Percentiles rank a stretch among this genome's conserved stretches.
These are phyloP conservation scores for Mionectes macconnelli DNA, from an alignment of 2,113 vertebrate genomes.

Conservation along the genomic window DNA sequence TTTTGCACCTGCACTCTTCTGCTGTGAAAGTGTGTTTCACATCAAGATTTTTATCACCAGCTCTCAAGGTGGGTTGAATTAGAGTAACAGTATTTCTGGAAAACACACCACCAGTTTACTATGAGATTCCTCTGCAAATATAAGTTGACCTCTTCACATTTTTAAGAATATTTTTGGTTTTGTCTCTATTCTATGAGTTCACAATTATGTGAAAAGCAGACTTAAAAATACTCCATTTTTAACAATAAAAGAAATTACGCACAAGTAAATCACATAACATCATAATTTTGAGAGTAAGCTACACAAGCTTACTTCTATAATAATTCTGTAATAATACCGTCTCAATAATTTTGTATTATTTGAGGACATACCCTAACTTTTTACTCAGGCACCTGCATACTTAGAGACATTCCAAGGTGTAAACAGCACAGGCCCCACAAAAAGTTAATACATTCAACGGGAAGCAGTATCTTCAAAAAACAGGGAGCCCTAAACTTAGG, in stretches of 20 bases:
- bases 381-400: neutral
- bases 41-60: constrained; percentile 10
- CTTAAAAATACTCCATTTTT: neutral
- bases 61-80: neutral
- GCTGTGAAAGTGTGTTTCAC: neutral
- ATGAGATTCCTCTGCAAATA: neutral
- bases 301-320: neutral
- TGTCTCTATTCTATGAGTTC: neutral
- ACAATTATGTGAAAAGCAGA: neutral
- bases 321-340: neutral
- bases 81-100: neutral
- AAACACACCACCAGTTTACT: neutral
- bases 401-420: neutral
- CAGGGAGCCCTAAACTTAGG: neutral
- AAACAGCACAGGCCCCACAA: neutral
- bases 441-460: neutral
- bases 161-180: neutral
- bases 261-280: neutral
- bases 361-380: neutral
- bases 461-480: neutral
- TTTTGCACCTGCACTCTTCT: constrained; percentile 48
- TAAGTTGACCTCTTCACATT: neutral
- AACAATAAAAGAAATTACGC: neutral
- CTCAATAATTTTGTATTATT: neutral
- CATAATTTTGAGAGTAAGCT: neutral